phyloP scores from a whole-genome alignment of 2,797 vertebrate genomes.

The Acipenser ruthenus region DNA sequence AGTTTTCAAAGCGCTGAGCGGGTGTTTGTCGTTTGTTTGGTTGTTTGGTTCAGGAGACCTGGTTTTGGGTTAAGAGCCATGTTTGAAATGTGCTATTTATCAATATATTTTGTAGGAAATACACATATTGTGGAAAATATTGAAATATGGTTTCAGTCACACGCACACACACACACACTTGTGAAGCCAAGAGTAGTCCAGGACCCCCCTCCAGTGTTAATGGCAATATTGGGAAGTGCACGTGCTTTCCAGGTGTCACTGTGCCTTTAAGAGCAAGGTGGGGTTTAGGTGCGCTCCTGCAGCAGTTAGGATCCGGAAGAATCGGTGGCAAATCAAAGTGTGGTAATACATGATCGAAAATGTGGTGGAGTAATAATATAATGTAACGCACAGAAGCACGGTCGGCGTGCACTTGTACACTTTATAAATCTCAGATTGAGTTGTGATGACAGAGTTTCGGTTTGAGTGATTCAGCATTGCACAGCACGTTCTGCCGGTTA shows the following conservation, averaged over 20 bases:
- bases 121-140: neutral
- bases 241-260: neutral
- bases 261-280: slow-evolving; percentile 47
- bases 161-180: neutral
- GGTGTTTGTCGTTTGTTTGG: too few relatives aligned
- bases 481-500: too few relatives aligned
- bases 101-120: neutral
- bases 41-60: too few relatives aligned
- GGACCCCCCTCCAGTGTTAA: slow-evolving; percentile 2
- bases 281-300: slow-evolving; percentile 36
- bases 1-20: too few relatives aligned
- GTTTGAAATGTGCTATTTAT: too few relatives aligned
- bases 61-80: neutral
- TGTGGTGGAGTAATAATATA: too few relatives aligned
- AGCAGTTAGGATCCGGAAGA: slow-evolving; percentile 35
- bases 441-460: too few relatives aligned
- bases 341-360: too few relatives aligned
- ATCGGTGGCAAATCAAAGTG: slow-evolving; percentile 2
- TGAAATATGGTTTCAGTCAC: neutral
- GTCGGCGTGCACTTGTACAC: too few relatives aligned
- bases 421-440: too few relatives aligned
- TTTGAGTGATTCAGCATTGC: too few relatives aligned
- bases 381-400: too few relatives aligned
- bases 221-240: neutral
- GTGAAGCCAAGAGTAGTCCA: neutral